These are phyloP conservation scores for Oscheius sp. DNA, from an alignment of 2,888 invertebrate species.

Conservation along the genomic window DNA sequence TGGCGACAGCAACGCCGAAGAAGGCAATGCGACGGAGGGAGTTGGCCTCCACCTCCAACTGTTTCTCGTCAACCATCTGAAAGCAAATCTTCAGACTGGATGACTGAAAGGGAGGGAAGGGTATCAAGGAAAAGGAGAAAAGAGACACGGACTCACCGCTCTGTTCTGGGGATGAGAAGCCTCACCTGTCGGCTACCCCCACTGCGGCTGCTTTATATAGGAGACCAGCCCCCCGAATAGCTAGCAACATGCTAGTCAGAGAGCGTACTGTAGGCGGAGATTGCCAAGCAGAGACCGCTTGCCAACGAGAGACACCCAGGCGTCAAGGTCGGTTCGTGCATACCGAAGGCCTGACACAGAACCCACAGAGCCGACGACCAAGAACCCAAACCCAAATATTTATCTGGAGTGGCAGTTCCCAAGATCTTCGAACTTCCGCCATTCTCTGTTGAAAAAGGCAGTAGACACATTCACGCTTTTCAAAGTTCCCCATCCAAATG, in stretches of 20 bases:
- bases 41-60: conserved; percentile 62
- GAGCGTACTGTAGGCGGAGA: conserved; percentile 27
- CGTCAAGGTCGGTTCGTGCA: conserved; percentile 31
- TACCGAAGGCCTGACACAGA: background rate
- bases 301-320: background rate
- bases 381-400: background rate
- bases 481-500: background rate
- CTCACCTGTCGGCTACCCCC: conserved; percentile 50
- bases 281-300: background rate
- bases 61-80: conserved; percentile 59
- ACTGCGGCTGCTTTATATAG: conserved; percentile 48
- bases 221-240: conserved; percentile 34
- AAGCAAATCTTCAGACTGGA: background rate
- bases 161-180: conserved; percentile 48
- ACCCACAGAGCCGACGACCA: background rate
- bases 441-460: background rate
- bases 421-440: background rate
- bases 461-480: background rate
- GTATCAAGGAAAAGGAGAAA: background rate
- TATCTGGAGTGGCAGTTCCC: background rate
- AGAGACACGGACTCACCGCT: conserved; percentile 44
- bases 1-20: conserved; percentile 64
- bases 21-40: conserved; percentile 65
- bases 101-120: background rate
- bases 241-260: conserved; percentile 33